Evolutionary conservation across 2,797 vertebrate genomes (phyloP).

Genomic region (Rhabdophis nuchalis): DNA sequence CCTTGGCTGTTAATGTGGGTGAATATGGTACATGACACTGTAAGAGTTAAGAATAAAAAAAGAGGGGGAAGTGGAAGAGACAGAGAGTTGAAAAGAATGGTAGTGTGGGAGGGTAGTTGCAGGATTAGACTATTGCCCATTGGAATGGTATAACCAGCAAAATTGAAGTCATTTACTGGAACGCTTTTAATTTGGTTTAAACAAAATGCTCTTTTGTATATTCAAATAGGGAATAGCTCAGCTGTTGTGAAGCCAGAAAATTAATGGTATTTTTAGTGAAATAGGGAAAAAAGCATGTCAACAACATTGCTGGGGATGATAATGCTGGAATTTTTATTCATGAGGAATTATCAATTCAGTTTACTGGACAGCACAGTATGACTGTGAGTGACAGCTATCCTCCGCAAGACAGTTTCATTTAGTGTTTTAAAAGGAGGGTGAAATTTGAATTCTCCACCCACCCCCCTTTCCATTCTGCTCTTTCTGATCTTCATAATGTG

Average conservation of each 20-base stretch:
- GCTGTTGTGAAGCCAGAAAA: conserved; percentile 78
- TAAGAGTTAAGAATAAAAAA: conserved; percentile 53
- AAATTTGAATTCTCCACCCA: background rate
- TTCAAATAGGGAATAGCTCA: conserved; percentile 74
- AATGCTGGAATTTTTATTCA: conserved; percentile 75
- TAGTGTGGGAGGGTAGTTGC: conserved; percentile 38
- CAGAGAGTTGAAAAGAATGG: conserved; percentile 24
- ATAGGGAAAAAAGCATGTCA: conserved; percentile 74
- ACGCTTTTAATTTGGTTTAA: conserved; percentile 81
- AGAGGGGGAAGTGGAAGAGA: conserved; percentile 19
- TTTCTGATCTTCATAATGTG: background rate
- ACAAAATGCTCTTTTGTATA: conserved; percentile 79
- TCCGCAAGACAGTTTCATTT: conserved; percentile 64
- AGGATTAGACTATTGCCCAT: conserved; percentile 68
- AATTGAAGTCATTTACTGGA: conserved; percentile 80
- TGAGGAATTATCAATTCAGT: conserved; percentile 74
- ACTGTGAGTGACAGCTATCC: conserved; percentile 68
- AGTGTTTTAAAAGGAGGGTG: conserved; percentile 53
- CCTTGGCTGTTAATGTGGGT: conserved; percentile 34
- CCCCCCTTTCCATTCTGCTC: background rate
- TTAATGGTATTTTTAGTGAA: conserved; percentile 77
- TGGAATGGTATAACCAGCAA: conserved; percentile 73
- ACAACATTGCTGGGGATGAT: conserved; percentile 72
- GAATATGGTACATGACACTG: conserved; percentile 46
- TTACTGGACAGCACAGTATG: conserved; percentile 72